Conservation (phyloP, 2,797 vertebrate genomes). For the Darevskia nairensis region DNA sequence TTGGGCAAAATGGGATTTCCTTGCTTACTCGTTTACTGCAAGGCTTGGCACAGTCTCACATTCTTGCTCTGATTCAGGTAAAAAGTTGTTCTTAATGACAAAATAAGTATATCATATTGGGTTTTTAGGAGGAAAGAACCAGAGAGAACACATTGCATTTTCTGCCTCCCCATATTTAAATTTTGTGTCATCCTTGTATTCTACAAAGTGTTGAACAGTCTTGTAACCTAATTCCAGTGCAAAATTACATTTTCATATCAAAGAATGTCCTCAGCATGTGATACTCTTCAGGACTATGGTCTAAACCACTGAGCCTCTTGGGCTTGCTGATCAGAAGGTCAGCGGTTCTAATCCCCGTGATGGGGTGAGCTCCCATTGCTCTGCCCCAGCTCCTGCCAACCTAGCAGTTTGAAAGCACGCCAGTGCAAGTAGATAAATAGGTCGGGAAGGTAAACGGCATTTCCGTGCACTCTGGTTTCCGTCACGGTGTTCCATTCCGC, state of each 20-base stretch:
- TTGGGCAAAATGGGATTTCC: slow-evolving; percentile 67
- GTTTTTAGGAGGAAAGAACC: neutral
- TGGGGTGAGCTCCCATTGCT: too few relatives aligned
- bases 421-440: too few relatives aligned
- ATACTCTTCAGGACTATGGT: too few relatives aligned
- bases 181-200: neutral
- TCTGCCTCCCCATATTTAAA: neutral
- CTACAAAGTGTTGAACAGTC: neutral
- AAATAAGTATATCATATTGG: neutral
- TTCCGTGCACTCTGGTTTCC: too few relatives aligned
- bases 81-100: neutral
- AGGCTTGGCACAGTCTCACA: slow-evolving; percentile 72
- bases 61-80: slow-evolving; percentile 77
- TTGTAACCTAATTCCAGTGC: neutral
- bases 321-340: too few relatives aligned
- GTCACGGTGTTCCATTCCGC: too few relatives aligned
- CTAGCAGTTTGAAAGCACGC: too few relatives aligned
- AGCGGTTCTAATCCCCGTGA: rapidly evolving
- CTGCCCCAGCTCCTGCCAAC: too few relatives aligned
- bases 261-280: neutral
- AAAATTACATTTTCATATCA: neutral
- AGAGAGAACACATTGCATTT: slow-evolving; percentile 3
- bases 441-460: too few relatives aligned
- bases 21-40: slow-evolving; percentile 74
- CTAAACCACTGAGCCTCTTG: too few relatives aligned